Evolutionary conservation across 1,140 invertebrate species (phyloP), one percentile per base, ranked within the genome.

Genomic region (Harlomillsia oculata): DNA sequence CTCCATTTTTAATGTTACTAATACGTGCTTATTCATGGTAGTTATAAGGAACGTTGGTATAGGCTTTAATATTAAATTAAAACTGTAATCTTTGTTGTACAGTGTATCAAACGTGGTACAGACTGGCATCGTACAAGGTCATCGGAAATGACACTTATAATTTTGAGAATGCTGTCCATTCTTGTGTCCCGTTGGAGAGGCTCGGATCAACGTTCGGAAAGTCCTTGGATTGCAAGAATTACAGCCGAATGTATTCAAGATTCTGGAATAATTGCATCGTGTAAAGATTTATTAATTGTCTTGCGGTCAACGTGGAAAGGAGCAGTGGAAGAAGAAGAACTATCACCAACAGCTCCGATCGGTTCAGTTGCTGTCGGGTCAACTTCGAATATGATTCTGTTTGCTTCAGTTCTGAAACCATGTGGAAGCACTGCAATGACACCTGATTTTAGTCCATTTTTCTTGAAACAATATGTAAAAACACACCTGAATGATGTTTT

Each of bases 401-500:
- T 30, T n/a, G 29, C 20, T 21, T 48, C 37, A 34, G 16, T 59
- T 8, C 45, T 97, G 14, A 92, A 90, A 69, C 84, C 88, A 30
- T 48, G 28, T 34, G 85, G 87, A 62, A 79, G 84, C 8, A 78
- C 83, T 1, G 77, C 82, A 16, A 80, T 87, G 5, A 81, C 89
- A 43, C 91, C 90, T 1, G 90, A 95, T 68, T 94, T 96, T 86
- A 87, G 88, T 5, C 93, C 93, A 34, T 92, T 98, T 71, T 97
- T 97, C 75, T 77, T 93, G 20, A 82, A 87, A 44, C 89, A 91
- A 68, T 94, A 94, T 71, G 83, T 96, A 6, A 92, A 92, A 70
- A 82, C 85, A 41, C 89, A 94, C 72, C 83, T 88, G 0, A 79
- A 82, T 66, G 92, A 97, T 72, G 84, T 97, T 13, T 95, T 98